Percentiles rank a stretch among this genome's conserved stretches.
Evolutionary conservation across 2,797 vertebrate species (phyloP).

Genomic region (Aldrovandia affinis): DNA sequence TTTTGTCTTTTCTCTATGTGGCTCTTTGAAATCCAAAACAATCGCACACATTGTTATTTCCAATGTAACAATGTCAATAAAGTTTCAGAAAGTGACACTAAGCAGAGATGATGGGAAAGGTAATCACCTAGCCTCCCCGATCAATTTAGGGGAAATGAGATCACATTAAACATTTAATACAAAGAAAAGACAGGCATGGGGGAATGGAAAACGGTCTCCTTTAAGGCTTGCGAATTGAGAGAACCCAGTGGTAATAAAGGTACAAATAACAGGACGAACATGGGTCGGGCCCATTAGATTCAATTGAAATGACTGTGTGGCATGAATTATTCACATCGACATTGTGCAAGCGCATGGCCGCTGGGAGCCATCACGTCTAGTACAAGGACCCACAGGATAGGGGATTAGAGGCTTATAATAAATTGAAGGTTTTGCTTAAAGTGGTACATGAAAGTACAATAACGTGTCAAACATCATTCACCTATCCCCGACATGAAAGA

Average conservation of each 20-base stretch:
- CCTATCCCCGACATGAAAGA: not conserved
- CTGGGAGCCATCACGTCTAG: not conserved
- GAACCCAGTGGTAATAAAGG: not conserved
- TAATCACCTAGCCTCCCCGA: conserved; percentile 42
- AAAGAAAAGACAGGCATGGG: not conserved
- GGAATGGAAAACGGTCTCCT: not conserved
- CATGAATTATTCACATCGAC: conserved; percentile 12
- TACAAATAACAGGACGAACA: not conserved
- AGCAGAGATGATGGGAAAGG: conserved; percentile 59
- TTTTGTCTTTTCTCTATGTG: not conserved
- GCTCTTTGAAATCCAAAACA: not conserved
- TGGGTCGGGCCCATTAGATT: not conserved
- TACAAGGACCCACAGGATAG: conserved; percentile 4
- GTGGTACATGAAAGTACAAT: not conserved
- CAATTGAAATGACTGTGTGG: conserved; percentile 9
- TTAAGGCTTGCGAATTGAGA: not conserved
- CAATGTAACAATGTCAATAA: conserved; percentile 41
- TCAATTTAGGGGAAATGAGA: conserved; percentile 48
- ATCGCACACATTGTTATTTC: not conserved
- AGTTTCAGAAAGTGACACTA: conserved; percentile 57
- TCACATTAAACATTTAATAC: conserved; percentile 54
- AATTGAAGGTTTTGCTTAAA: not conserved
- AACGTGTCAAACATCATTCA: not conserved
- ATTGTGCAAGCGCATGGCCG: not conserved
- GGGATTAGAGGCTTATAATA: conserved; percentile 2